Conservation (phyloP, 1,140 invertebrate species). For the Anagrus nilaparvatae region DNA sequence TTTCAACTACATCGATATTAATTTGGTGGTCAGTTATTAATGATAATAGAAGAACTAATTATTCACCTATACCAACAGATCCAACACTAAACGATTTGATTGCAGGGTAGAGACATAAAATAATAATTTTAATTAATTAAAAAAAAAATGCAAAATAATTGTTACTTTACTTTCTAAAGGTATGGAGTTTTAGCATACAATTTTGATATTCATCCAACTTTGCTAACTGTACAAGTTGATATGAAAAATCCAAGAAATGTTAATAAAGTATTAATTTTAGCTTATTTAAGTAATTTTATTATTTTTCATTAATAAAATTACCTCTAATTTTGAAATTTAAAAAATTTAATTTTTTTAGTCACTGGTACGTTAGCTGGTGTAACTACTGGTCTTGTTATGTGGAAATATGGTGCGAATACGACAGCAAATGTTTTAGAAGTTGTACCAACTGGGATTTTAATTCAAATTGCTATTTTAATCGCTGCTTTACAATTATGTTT, state of each 20-base stretch:
- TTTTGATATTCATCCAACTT: constrained; percentile 70
- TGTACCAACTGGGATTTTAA: constrained; percentile 44
- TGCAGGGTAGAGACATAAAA: constrained; percentile 24
- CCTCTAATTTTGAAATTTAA: not conserved
- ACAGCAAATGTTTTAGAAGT: constrained; percentile 46
- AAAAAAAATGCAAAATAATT: too few species aligned
- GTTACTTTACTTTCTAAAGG: too few species aligned
- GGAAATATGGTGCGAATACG: constrained; percentile 48
- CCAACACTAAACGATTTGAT: constrained; percentile 37
- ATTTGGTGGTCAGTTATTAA: constrained; percentile 37
- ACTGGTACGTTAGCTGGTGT: constrained; percentile 53
- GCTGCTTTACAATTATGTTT: constrained; percentile 65
- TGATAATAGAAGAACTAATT: constrained; percentile 25
- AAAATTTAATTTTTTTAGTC: constrained; percentile 28
- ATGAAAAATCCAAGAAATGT: constrained; percentile 60
- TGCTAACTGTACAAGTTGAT: constrained; percentile 70
- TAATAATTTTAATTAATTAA: not conserved
- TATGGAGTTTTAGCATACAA: constrained; percentile 43
- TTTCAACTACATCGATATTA: constrained; percentile 26
- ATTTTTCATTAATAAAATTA: not conserved
- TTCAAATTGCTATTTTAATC: constrained; percentile 53
- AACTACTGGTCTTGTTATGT: constrained; percentile 49
- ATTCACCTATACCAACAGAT: constrained; percentile 25
- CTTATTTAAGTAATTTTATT: constrained; percentile 46
- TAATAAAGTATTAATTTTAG: constrained; percentile 49